A percentile compares a stretch with the other conserved stretches of the same genome.
Conservation (phyloP, 2,888 invertebrate genomes). For the Phrixothrix hirtus region DNA sequence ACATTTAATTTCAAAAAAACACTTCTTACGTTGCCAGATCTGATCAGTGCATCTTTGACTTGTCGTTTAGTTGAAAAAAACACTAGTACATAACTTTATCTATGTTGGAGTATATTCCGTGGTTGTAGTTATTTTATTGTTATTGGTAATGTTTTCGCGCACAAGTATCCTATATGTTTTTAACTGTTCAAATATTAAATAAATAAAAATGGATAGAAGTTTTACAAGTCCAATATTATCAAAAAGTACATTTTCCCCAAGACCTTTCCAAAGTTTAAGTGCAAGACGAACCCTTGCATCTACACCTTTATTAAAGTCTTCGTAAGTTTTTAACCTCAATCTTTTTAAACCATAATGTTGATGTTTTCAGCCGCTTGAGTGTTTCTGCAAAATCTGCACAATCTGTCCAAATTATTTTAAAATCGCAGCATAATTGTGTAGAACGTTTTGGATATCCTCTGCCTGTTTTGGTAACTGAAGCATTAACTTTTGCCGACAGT, state of each 20-base stretch:
- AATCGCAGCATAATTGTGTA: constrained; percentile 72
- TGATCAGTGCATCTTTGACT: too few relatives aligned
- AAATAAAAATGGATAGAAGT: constrained; percentile 38
- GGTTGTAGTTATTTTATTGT: not conserved
- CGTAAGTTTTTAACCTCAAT: constrained; percentile 43
- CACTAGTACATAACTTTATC: not conserved
- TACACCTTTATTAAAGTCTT: constrained; percentile 48
- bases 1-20: too few relatives aligned
- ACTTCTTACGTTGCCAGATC: too few relatives aligned
- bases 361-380: constrained; percentile 58
- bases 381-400: constrained; percentile 66
- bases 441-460: constrained; percentile 81
- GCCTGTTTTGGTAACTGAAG: constrained; percentile 88
- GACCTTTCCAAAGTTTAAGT: constrained; percentile 44
- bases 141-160: not conserved
- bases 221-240: constrained; percentile 31
- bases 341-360: not conserved
- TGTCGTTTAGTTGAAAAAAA: not conserved
- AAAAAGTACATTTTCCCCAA: constrained; percentile 47
- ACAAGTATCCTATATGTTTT: not conserved
- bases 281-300: constrained; percentile 41
- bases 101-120: not conserved
- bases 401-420: constrained; percentile 74
- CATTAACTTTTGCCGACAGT: constrained; percentile 78
- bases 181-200: not conserved